A percentile compares a stretch with the other conserved stretches of the same genome.
Conservation (phyloP, 2,113 vertebrate species). For the Hiodon alosoides region DNA sequence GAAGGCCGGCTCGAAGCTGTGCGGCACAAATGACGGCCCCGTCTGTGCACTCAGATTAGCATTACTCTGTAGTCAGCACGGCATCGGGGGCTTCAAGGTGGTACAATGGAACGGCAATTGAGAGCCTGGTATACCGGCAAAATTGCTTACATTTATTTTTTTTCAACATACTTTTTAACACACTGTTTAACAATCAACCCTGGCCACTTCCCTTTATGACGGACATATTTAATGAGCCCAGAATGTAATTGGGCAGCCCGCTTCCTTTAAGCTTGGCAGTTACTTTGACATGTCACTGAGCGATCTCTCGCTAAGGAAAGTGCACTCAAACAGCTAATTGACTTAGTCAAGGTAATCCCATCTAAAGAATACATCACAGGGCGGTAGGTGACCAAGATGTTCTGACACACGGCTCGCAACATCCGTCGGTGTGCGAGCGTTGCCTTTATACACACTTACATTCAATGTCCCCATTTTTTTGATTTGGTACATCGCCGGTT, state of each 20-base stretch:
- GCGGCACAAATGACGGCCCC: conserved; percentile 34
- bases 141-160: neutral
- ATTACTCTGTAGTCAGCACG: conserved; percentile 39
- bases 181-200: too few species aligned
- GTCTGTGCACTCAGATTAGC: conserved; percentile 42
- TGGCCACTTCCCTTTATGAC: too few species aligned
- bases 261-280: conserved; percentile 43
- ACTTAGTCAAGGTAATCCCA: neutral
- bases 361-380: neutral
- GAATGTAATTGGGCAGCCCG: conserved; percentile 1
- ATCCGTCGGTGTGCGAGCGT: too few species aligned
- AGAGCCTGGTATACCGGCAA: neutral
- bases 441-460: too few species aligned
- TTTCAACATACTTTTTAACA: too few species aligned
- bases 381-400: neutral
- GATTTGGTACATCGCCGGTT: too few species aligned
- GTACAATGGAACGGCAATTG: neutral
- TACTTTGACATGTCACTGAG: conserved; percentile 29
- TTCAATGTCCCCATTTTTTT: too few species aligned
- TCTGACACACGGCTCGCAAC: neutral
- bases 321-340: neutral
- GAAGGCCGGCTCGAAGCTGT: conserved; percentile 46
- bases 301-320: conserved; percentile 8
- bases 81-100: conserved; percentile 26
- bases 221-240: too few species aligned